phyloP scores from a whole-genome alignment of 92 coral and sea anemone species.

The Hydrozoanthus gracilis region DNA sequence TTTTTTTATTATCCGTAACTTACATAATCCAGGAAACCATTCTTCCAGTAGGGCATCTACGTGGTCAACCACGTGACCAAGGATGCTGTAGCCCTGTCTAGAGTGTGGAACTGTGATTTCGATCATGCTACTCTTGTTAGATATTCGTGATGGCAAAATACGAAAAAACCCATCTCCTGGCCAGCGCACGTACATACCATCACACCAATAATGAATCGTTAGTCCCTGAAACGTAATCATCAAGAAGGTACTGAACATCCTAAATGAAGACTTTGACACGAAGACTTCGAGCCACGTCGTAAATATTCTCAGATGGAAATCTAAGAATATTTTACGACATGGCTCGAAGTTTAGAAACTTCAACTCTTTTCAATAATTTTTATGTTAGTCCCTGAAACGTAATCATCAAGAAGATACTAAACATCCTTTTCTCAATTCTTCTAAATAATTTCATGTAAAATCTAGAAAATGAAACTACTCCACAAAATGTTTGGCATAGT shows the following conservation, averaged over 20 bases:
- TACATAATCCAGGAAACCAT: constrained; percentile 93
- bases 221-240: constrained; percentile 49
- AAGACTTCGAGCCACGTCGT: too few relatives aligned
- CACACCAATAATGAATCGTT: constrained; percentile 74
- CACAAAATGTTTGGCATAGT: too few relatives aligned
- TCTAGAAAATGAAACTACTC: too few relatives aligned
- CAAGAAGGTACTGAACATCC: neutral
- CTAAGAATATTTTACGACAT: too few relatives aligned
- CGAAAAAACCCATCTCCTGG: constrained; percentile 70
- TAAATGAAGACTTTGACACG: too few relatives aligned
- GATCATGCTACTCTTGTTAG: constrained; percentile 59
- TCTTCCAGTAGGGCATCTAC: constrained; percentile 90
- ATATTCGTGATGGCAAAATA: constrained; percentile 60
- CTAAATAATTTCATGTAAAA: too few relatives aligned
- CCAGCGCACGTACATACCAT: constrained; percentile 79
- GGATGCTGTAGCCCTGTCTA: constrained; percentile 72
- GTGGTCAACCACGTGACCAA: constrained; percentile 89
- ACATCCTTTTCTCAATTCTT: too few relatives aligned
- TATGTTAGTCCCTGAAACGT: constrained; percentile 48
- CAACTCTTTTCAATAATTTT: too few relatives aligned
- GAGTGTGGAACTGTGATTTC: constrained; percentile 79
- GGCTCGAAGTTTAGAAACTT: too few relatives aligned
- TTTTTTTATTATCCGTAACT: constrained; percentile 41
- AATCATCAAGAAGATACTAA: neutral
- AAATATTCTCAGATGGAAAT: too few relatives aligned